These are phyloP conservation scores for Itoplectis maculator DNA, from an alignment of 2,888 invertebrate species.

Conservation along the genomic window DNA sequence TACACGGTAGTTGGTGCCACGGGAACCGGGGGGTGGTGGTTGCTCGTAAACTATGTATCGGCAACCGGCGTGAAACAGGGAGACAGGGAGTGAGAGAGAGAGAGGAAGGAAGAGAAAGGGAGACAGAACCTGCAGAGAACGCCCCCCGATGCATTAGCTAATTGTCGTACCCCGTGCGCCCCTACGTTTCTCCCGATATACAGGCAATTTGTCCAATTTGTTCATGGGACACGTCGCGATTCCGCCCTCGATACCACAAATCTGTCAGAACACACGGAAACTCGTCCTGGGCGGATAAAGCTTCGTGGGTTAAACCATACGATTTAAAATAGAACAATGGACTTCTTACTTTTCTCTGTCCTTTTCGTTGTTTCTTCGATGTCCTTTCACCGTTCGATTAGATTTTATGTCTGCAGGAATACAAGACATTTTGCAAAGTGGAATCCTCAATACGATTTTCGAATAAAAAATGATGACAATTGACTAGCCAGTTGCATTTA, in stretches of 20 bases:
- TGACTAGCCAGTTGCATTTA: no score
- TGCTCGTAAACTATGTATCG: constrained; percentile 73
- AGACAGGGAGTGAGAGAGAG: constrained; percentile 5
- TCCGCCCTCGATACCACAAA: constrained; percentile 60
- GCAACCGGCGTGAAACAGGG: constrained; percentile 38
- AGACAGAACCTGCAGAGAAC: constrained; percentile 29
- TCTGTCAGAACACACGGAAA: constrained; percentile 48
- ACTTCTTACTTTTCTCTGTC: no score
- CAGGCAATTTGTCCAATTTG: constrained; percentile 70
- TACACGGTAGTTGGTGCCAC: constrained; percentile 28
- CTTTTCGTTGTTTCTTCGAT: background rate
- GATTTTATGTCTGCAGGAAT: no score
- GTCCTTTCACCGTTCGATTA: background rate
- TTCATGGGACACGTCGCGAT: constrained; percentile 64
- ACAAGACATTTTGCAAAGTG: constrained; percentile 1
- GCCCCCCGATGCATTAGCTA: constrained; percentile 80
- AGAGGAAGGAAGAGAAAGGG: background rate
- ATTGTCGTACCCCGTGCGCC: constrained; percentile 75
- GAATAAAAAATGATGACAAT: no score
- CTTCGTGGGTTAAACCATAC: background rate
- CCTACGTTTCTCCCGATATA: constrained; percentile 58
- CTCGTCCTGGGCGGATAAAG: constrained; percentile 17
- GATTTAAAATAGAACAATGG: background rate
- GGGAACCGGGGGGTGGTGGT: constrained; percentile 37
- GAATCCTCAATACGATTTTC: no score